phyloP scores from a whole-genome alignment of 2,797 vertebrate species.

The Crocidura indochinensis region DNA sequence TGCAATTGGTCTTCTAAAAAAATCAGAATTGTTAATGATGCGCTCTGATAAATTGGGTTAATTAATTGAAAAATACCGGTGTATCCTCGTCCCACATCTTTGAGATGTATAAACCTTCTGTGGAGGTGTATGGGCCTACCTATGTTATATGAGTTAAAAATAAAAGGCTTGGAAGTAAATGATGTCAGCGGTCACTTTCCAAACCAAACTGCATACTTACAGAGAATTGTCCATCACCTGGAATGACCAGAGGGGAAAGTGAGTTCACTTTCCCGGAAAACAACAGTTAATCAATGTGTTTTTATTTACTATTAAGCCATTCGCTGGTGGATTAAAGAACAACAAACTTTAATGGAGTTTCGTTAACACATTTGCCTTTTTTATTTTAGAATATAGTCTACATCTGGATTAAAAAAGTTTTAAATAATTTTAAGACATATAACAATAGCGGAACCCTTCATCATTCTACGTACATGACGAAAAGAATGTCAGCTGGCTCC shows the following conservation, averaged over 20 bases:
- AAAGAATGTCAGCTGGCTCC: conserved; percentile 87
- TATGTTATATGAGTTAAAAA: conserved; percentile 35
- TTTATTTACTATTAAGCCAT: conserved; percentile 77
- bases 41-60: conserved; percentile 7
- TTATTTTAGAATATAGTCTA: conserved; percentile 92
- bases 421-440: conserved; percentile 91
- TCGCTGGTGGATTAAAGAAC: conserved; percentile 83
- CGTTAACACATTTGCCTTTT: conserved; percentile 89
- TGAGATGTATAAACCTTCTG: conserved; percentile 51
- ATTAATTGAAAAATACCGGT: conserved; percentile 28
- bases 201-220: conserved; percentile 49
- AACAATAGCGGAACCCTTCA: conserved; percentile 86
- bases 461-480: conserved; percentile 80
- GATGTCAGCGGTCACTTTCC: conserved; percentile 18
- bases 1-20: conserved; percentile 1
- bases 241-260: conserved; percentile 58
- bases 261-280: conserved; percentile 32
- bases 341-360: conserved; percentile 84
- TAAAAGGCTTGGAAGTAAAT: conserved; percentile 48
- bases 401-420: conserved; percentile 91
- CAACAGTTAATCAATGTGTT: conserved; percentile 74
- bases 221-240: conserved; percentile 51
- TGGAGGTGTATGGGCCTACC: conserved; percentile 2
- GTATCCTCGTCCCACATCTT: conserved; percentile 1
- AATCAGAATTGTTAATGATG: conserved; percentile 39